A percentile compares a stretch with the other conserved stretches of the same genome.
These are phyloP conservation scores for Bombyx mandarina DNA, from an alignment of 1,140 invertebrate genomes.

Conservation along the genomic window DNA sequence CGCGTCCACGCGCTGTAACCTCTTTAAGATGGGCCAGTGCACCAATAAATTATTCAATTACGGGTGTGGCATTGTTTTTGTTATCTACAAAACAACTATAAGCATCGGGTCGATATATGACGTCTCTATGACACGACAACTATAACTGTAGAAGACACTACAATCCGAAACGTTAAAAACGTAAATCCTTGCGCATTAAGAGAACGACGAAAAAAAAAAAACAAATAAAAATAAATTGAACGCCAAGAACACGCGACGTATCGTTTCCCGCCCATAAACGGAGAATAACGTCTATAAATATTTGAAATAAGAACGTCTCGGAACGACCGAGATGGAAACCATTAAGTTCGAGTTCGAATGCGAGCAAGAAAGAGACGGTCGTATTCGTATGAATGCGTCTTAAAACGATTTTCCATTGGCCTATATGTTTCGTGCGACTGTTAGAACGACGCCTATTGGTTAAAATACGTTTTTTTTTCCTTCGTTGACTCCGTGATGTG, in stretches of 20 bases:
- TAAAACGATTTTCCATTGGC: constrained; percentile 9
- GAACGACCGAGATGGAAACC: neutral
- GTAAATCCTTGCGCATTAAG: too few species aligned
- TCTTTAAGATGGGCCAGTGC: too few species aligned
- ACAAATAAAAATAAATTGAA: constrained; percentile 4
- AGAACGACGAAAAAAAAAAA: too few species aligned
- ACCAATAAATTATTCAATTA: too few species aligned
- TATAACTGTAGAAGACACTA: too few species aligned
- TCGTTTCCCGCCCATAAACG: constrained; percentile 1
- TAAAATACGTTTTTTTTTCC: constrained; percentile 1
- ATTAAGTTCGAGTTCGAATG: neutral
- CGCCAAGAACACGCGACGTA: constrained; percentile 4
- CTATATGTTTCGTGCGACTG: constrained; percentile 3
- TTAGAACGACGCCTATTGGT: constrained; percentile 2
- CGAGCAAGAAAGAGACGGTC: constrained; percentile 2
- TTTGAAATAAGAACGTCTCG: constrained; percentile 8
- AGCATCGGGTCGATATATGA: too few species aligned
- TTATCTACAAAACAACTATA: too few species aligned
- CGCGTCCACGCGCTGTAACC: too few species aligned
- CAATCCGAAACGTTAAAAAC: too few species aligned
- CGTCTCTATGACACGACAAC: too few species aligned
- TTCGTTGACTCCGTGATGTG: neutral
- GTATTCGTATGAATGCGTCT: neutral
- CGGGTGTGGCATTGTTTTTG: too few species aligned
- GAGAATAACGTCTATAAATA: constrained; percentile 9